phyloP scores from a whole-genome alignment of 1,140 invertebrate genomes.

The Drosophila tsacasi region DNA sequence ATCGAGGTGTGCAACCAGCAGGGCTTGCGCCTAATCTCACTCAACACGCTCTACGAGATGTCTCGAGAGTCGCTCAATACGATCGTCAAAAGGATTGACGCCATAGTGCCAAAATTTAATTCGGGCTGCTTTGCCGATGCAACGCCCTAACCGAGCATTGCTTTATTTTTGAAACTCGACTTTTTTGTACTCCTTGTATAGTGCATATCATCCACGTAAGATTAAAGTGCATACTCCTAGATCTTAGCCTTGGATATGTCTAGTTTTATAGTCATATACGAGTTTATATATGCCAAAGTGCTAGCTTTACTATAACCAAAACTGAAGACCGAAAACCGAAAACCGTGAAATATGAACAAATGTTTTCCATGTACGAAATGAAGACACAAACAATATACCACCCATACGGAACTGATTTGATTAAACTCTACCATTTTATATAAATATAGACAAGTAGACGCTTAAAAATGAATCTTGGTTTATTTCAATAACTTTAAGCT shows the following conservation, averaged over 20 bases:
- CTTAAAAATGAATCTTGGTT: constrained; percentile 25
- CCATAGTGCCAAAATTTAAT: constrained; percentile 74
- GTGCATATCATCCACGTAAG: constrained; percentile 42
- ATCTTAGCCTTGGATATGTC: constrained; percentile 49
- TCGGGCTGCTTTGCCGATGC: constrained; percentile 45
- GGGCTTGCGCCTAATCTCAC: constrained; percentile 78
- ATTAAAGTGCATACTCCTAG: constrained; percentile 49
- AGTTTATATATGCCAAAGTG: constrained; percentile 51
- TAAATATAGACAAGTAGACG: constrained; percentile 28
- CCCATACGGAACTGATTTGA: constrained; percentile 70
- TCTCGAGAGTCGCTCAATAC: constrained; percentile 71
- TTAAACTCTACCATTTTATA: constrained; percentile 52
- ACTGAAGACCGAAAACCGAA: constrained; percentile 21
- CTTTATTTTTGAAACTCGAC: constrained; percentile 33
- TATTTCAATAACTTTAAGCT: constrained; percentile 27
- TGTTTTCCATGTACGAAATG: constrained; percentile 48
- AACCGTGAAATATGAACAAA: constrained; percentile 48
- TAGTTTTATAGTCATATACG: constrained; percentile 55
- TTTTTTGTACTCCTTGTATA: constrained; percentile 35
- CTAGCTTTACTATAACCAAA: constrained; percentile 41
- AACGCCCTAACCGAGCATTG: constrained; percentile 25
- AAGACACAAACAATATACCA: constrained; percentile 40
- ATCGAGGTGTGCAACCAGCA: constrained; percentile 89
- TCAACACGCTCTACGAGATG: constrained; percentile 78
- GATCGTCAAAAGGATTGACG: constrained; percentile 70